Conservation (phyloP, 2,888 invertebrate species). For the Drosophila gaucha region DNA sequence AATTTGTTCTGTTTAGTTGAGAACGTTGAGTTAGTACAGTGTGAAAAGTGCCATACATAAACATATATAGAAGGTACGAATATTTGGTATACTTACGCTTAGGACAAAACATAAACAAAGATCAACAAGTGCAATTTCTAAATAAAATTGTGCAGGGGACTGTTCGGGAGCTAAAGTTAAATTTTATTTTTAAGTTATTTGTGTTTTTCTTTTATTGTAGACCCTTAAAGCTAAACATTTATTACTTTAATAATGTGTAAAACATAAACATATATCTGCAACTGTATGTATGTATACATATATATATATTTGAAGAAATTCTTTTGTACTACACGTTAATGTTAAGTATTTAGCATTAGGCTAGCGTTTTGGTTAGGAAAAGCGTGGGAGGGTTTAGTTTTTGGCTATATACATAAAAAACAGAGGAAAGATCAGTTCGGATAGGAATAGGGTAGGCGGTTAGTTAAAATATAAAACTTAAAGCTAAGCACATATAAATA, state of each 20-base stretch:
- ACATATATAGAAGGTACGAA: constrained; percentile 9
- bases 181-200: constrained; percentile 28
- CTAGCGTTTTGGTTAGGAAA: constrained; percentile 75
- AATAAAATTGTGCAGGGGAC: constrained; percentile 22
- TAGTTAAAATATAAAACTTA: constrained; percentile 61
- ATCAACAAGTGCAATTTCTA: constrained; percentile 32
- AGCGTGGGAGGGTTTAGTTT: constrained; percentile 45
- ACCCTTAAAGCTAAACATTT: constrained; percentile 75
- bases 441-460: constrained; percentile 20
- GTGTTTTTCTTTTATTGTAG: constrained; percentile 50
- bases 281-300: constrained; percentile 21
- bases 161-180: constrained; percentile 19
- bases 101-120: constrained; percentile 49
- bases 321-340: constrained; percentile 76
- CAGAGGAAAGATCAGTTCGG: constrained; percentile 7
- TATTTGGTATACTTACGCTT: constrained; percentile 39
- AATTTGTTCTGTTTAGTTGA: constrained; percentile 41
- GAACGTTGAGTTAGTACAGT: constrained; percentile 26
- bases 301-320: constrained; percentile 38
- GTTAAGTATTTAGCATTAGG: constrained; percentile 64
- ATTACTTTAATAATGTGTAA: constrained; percentile 61
- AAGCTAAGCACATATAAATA: constrained; percentile 67
- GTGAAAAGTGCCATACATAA: neutral
- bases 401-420: constrained; percentile 56
- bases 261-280: constrained; percentile 65